Percentiles rank a stretch among this genome's conserved stretches.
Conservation (phyloP, 2,888 invertebrate species). For the Perizoma flavofasciatum region DNA sequence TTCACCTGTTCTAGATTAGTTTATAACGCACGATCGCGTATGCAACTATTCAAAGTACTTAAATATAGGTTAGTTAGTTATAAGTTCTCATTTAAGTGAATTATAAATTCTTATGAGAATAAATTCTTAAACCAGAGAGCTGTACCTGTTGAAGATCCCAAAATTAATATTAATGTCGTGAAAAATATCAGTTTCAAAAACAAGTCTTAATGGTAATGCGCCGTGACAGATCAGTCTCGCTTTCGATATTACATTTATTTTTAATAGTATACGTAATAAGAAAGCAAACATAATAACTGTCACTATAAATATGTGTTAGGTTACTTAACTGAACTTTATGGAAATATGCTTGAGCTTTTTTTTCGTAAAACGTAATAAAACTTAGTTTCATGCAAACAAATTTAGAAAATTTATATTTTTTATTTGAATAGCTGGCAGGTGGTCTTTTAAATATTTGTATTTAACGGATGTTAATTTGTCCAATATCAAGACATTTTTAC, state of each 20-base stretch:
- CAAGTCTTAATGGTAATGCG: slow-evolving; percentile 53
- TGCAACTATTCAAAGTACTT: too few relatives aligned
- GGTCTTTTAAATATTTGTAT: neutral
- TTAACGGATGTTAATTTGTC: too few relatives aligned
- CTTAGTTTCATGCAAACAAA: neutral
- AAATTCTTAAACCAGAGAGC: neutral
- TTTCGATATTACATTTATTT: slow-evolving; percentile 51
- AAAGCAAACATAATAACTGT: slow-evolving; percentile 12
- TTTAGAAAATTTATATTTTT: neutral
- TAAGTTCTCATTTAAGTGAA: too few relatives aligned
- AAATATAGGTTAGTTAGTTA: too few relatives aligned
- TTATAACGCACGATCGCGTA: too few relatives aligned
- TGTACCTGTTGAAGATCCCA: slow-evolving; percentile 18
- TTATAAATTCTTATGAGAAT: too few relatives aligned
- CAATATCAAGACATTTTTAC: too few relatives aligned
- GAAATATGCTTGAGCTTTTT: neutral
- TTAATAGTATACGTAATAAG: slow-evolving; percentile 22
- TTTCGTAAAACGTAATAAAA: neutral
- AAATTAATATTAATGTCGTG: slow-evolving; percentile 34
- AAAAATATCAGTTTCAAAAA: slow-evolving; percentile 38
- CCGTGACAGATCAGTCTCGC: slow-evolving; percentile 55
- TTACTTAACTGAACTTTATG: slow-evolving; percentile 9
- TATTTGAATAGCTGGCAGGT: slow-evolving; percentile 10
- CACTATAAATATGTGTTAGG: slow-evolving; percentile 11
- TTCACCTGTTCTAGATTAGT: too few relatives aligned